Conservation (phyloP, 2,888 invertebrate genomes). For the Cerastis rubricosa region DNA sequence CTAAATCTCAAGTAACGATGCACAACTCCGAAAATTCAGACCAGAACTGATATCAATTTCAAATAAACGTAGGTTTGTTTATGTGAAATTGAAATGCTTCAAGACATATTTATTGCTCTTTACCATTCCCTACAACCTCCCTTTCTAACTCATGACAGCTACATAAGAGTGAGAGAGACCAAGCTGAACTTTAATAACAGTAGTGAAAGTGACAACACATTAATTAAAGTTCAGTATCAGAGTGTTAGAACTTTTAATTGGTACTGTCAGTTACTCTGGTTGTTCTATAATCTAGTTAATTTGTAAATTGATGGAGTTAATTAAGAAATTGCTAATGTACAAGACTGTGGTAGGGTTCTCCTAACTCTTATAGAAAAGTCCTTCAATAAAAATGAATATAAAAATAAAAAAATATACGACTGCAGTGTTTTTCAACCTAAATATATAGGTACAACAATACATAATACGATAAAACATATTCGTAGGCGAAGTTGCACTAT, state of each 20-base stretch:
- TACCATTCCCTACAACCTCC: slow-evolving; percentile 8
- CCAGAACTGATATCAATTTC: slow-evolving; percentile 39
- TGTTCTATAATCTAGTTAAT: slow-evolving; percentile 34
- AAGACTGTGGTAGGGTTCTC: neutral
- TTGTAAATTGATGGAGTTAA: slow-evolving; percentile 33
- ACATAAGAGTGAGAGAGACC: slow-evolving; percentile 1
- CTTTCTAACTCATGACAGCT: slow-evolving; percentile 13
- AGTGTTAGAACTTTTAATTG: slow-evolving; percentile 68
- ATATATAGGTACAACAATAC: too few relatives aligned
- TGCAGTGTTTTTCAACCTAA: too few relatives aligned
- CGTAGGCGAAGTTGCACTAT: too few relatives aligned
- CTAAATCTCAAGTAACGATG: slow-evolving; percentile 32
- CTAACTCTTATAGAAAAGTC: neutral
- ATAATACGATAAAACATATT: too few relatives aligned
- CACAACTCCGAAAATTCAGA: slow-evolving; percentile 15
- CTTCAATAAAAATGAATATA: neutral
- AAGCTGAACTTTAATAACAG: slow-evolving; percentile 47
- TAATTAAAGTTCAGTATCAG: slow-evolving; percentile 66
- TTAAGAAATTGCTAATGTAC: slow-evolving; percentile 9
- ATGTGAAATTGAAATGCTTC: slow-evolving; percentile 1
- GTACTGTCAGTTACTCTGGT: slow-evolving; percentile 50
- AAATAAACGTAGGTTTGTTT: slow-evolving; percentile 20
- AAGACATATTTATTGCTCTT: slow-evolving; percentile 48
- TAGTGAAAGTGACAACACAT: slow-evolving; percentile 65
- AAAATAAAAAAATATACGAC: neutral